Percentiles rank a stretch among this genome's conserved stretches.
These are phyloP conservation scores for Sterrhoptilus dennistouni DNA, from an alignment of 2,113 vertebrate species.

Conservation along the genomic window DNA sequence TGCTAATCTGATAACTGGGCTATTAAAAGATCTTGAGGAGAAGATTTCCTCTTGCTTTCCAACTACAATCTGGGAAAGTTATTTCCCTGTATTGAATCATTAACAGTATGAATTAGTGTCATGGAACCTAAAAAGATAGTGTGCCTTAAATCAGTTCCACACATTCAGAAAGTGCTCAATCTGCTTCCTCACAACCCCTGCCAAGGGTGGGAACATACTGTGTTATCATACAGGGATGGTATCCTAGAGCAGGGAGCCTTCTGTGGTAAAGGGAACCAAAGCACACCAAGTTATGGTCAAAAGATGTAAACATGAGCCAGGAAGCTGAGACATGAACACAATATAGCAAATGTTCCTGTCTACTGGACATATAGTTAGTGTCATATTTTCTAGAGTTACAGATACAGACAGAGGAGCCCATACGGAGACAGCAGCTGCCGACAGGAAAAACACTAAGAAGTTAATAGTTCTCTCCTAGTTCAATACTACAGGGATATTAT, in stretches of 20 bases:
- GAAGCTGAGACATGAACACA: not conserved
- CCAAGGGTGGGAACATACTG: not conserved
- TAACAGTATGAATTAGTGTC: constrained; percentile 2
- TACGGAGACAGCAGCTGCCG: not conserved
- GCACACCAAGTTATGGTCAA: not conserved
- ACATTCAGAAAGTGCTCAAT: not conserved
- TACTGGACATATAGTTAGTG: not conserved
- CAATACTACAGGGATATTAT: not conserved
- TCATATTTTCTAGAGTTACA: not conserved
- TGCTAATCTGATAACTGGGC: constrained; percentile 67
- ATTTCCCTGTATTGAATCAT: constrained; percentile 4
- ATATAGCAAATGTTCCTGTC: not conserved
- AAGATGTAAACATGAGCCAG: not conserved
- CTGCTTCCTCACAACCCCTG: not conserved
- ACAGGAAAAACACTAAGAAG: not conserved
- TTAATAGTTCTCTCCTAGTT: not conserved
- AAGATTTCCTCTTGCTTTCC: constrained; percentile 28
- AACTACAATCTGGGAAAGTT: not conserved
- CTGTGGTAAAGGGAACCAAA: not conserved
- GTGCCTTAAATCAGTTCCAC: not conserved
- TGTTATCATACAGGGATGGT: not conserved
- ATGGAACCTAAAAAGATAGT: not conserved
- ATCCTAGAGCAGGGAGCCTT: not conserved
- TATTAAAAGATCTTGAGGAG: constrained; percentile 68
- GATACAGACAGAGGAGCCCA: not conserved